Evolutionary conservation across 2,888 invertebrate genomes (phyloP), one percentile per base, ranked within the genome.

Genomic region (Spialia ferax): DNA sequence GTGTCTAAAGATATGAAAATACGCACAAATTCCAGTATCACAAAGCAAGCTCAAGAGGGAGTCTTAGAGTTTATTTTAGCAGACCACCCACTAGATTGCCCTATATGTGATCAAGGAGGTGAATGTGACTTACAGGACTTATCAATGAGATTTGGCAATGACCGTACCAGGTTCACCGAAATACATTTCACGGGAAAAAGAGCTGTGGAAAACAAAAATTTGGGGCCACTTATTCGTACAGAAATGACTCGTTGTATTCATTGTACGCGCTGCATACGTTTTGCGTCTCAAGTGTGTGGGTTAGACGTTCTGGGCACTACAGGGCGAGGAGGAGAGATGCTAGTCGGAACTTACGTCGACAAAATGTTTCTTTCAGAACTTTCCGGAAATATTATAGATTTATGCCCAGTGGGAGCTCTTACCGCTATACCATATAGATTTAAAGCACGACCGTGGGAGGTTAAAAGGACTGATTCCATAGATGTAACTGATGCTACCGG

Each of bases 211-310:
- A 98, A 99, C 86, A 99, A 99, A 89, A 96, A 98, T 84, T 96
- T 99, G 73, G 99, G 99, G 0, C 99, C 99, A 0, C 93, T 99
- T 61, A 97, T 99, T 11, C 98, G 99, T 85, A 98, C 99, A 0
- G 97, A 98, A 59, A 99, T 99, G 99, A 99, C 99, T 0, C 95
- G 99, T 60, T 99, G 99, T 86, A 99, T 99, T 81, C 99, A 99
- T 83, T 99, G 99, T 84, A 99, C 99, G 0, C 95, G 99, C 45
- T 99, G 99, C 84, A 98, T 99, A 78, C 95, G 99, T 78, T 99
- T 99, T 89, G 99, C 98, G 2, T 98, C 99, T 13, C 99, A 99
- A 94, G 96, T 99, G 1, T 99, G 99, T 72, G 99, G 99, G 8
- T 96, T 99, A 52, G 99, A 99, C 82, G 98, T 99, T 86, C 93